Evolutionary conservation across 1,140 invertebrate species (phyloP), one percentile per base, ranked within the genome.

Genomic region (Caenorhabditis remanei): DNA sequence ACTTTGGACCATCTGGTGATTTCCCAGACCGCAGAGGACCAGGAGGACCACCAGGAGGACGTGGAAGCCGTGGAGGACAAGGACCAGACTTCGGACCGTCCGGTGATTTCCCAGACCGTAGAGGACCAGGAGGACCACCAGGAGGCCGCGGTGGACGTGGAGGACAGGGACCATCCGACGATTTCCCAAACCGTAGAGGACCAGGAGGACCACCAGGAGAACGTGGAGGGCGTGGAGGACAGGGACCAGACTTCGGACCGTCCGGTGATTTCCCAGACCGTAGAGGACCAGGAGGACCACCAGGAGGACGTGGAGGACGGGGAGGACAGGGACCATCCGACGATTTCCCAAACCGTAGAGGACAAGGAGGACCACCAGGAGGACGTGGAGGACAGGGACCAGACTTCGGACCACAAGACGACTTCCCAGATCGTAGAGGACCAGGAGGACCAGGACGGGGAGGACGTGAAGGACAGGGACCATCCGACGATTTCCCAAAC

Each of bases 61-160:
- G 11, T 4, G 61, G 61, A 0, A 41, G 65, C n/a, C 65, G 41
- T 46, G 41, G 65, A 53, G 13, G 13, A 48, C 65, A 71, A 71
- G 65, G 65, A 71, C 41, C 65, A 9, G 65, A 71, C 14, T 71
- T 71, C 16, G 65, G 41, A 46, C 65, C 65, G 0, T 14, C 43
- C 0, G 24, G 1, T 14, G 61, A 63, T 1, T 63, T 63, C 61
- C 61, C 61, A 71, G 65, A 21, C 16, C 41, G 65, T 48, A 40
- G 65, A 14, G 65, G 65, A n/a, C 65, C 40, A 71, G 65, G 65
- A 46, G 65, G 65, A 46, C 65, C 41, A 32, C 67, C 41, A 71
- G 67, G 41, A 71, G 13, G 41, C 9, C 67, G n/a, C 5, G 46
- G 71, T 0, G 71, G 46, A 50, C 43, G 71, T 24, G 71, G 65